Evolutionary conservation across 2,888 invertebrate genomes (phyloP).

Genomic region (Protula sp.): DNA sequence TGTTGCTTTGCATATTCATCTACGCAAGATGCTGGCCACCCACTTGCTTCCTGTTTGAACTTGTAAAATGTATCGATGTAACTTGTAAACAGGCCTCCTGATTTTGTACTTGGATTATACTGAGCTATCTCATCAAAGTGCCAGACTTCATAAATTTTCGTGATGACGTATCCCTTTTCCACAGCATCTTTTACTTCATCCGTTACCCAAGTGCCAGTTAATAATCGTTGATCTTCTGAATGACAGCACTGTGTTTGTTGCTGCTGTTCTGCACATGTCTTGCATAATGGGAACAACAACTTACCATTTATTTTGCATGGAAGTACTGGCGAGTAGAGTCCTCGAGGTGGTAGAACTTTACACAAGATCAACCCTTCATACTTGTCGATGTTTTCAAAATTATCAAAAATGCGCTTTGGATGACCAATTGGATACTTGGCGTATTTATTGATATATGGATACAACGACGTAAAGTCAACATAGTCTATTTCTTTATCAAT

Average conservation of each 20-base stretch:
- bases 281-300: background rate
- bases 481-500: background rate
- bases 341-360: background rate
- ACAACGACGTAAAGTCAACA: background rate
- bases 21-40: background rate
- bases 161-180: background rate
- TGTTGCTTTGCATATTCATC: background rate
- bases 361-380: background rate
- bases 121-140: background rate
- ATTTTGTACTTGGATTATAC: background rate
- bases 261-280: background rate
- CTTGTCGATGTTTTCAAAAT: background rate
- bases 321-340: background rate
- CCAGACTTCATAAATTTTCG: background rate
- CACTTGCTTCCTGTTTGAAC: background rate
- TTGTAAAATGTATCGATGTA: background rate
- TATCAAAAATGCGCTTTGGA: background rate
- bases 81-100: background rate
- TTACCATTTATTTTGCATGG: background rate
- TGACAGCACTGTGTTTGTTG: background rate
- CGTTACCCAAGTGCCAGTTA: background rate
- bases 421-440: background rate
- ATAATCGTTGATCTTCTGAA: background rate
- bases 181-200: background rate
- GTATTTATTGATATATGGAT: background rate